Evolutionary conservation across 2,113 vertebrate genomes (phyloP).

Genomic region (Macroglossus sobrinus): DNA sequence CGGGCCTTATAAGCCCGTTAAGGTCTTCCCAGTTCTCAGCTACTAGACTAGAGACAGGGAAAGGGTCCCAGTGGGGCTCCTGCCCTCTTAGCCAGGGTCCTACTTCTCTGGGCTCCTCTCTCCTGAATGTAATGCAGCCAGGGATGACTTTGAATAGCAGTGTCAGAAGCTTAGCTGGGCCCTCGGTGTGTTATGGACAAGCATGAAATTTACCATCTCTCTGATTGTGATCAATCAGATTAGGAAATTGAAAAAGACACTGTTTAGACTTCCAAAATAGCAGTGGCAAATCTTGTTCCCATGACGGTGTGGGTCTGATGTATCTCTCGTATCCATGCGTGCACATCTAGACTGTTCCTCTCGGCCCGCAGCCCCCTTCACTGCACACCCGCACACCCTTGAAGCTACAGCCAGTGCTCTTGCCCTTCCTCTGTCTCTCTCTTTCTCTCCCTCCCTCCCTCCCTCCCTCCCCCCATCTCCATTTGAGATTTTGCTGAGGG

Average conservation of each 20-base stretch:
- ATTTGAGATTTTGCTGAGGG: constrained; percentile 5
- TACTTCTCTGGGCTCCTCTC: background rate
- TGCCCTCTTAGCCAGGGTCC: background rate
- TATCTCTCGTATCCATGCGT: background rate
- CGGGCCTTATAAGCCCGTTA: background rate
- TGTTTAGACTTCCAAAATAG: constrained; percentile 22
- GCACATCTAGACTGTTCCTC: background rate
- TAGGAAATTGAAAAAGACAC: constrained; percentile 49
- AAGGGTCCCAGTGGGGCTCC: background rate
- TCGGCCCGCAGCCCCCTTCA: rapidly evolving
- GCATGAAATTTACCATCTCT: constrained; percentile 5
- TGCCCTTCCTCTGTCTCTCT: too few species aligned
- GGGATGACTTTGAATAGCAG: constrained; percentile 13
- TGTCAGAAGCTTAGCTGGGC: background rate
- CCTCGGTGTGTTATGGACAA: background rate
- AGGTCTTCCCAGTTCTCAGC: background rate
- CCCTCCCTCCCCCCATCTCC: background rate
- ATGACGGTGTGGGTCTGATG: background rate
- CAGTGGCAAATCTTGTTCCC: constrained; percentile 49
- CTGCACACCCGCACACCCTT: background rate
- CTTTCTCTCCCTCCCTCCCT: too few species aligned
- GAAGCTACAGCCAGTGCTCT: background rate
- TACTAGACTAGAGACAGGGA: background rate
- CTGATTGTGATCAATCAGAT: constrained; percentile 27
- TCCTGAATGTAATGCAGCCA: background rate